Evolutionary conservation across 1,140 invertebrate species (phyloP).

Genomic region (Cheumatopsyche charites): DNA sequence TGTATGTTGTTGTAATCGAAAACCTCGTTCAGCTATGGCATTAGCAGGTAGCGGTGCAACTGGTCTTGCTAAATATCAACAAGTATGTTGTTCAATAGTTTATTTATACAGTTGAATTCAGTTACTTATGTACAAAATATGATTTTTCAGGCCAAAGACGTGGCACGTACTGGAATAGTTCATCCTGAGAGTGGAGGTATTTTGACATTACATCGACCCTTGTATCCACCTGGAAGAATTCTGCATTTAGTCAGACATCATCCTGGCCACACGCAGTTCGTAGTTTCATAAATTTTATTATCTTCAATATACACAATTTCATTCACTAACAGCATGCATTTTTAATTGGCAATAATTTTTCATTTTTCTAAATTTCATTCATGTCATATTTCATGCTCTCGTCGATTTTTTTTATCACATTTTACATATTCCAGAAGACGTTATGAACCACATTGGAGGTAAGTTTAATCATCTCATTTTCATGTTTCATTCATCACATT

Average conservation of each 20-base stretch:
- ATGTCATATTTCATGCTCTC: neutral
- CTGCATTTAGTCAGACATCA: constrained; percentile 91
- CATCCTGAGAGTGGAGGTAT: constrained; percentile 77
- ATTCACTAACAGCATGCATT: constrained; percentile 10
- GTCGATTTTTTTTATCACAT: constrained; percentile 14
- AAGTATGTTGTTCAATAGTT: constrained; percentile 46
- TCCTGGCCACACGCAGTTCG: constrained; percentile 81
- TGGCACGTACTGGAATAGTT: constrained; percentile 66
- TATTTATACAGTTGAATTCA: neutral
- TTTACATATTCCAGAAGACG: constrained; percentile 63
- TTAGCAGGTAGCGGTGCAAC: constrained; percentile 67
- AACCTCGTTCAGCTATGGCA: constrained; percentile 72
- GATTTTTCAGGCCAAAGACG: constrained; percentile 49
- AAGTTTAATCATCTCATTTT: constrained; percentile 21
- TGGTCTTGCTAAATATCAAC: constrained; percentile 67
- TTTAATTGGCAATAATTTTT: constrained; percentile 15
- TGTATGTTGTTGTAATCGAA: constrained; percentile 74
- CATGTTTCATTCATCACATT: neutral
- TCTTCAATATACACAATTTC: constrained; percentile 21
- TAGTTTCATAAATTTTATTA: constrained; percentile 49
- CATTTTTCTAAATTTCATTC: constrained; percentile 20
- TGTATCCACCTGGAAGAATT: constrained; percentile 88
- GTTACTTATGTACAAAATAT: neutral
- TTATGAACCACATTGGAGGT: constrained; percentile 77
- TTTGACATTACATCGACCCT: constrained; percentile 78